These are phyloP conservation scores for Drosophila subquinaria DNA, from an alignment of 2,888 invertebrate genomes.

Conservation along the genomic window DNA sequence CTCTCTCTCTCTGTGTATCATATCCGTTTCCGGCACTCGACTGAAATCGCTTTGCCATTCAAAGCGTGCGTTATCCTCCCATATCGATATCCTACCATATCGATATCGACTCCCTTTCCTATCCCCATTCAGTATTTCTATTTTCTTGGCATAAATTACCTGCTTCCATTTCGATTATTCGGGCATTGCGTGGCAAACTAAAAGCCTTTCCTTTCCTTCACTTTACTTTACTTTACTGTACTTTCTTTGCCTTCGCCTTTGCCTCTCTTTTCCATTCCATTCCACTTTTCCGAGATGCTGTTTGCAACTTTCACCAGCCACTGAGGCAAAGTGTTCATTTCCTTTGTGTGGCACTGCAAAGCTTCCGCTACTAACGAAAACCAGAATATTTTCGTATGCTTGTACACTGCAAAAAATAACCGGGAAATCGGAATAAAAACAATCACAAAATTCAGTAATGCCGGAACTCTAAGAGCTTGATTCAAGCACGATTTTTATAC, in stretches of 20 bases:
- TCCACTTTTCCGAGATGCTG: not conserved
- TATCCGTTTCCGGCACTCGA: slow-evolving; percentile 69
- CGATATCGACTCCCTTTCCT: not conserved
- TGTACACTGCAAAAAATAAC: not conserved
- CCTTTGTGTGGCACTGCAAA: slow-evolving; percentile 64
- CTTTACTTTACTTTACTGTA: not conserved
- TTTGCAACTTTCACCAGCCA: slow-evolving; percentile 61
- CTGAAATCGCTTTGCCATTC: slow-evolving; percentile 56
- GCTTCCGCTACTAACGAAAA: slow-evolving; percentile 11
- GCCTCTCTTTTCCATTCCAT: not conserved
- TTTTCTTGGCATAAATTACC: slow-evolving; percentile 45
- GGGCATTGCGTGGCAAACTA: slow-evolving; percentile 41
- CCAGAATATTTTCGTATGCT: no score
- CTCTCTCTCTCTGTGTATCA: slow-evolving; percentile 32
- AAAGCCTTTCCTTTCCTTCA: slow-evolving; percentile 42
- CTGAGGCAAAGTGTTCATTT: slow-evolving; percentile 69
- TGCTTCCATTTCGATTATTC: slow-evolving; percentile 14
- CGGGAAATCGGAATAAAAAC: not conserved
- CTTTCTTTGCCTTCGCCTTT: not conserved
- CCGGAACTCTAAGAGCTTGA: no score
- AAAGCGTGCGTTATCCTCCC: slow-evolving; percentile 48
- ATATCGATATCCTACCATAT: slow-evolving; percentile 38
- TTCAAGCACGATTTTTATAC: no score
- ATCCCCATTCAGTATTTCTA: slow-evolving; percentile 40
- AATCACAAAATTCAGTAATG: no score